Base-by-base conservation (phyloP, 2,113 vertebrate genomes). In the Odontesthes bonariensis region DNA sequence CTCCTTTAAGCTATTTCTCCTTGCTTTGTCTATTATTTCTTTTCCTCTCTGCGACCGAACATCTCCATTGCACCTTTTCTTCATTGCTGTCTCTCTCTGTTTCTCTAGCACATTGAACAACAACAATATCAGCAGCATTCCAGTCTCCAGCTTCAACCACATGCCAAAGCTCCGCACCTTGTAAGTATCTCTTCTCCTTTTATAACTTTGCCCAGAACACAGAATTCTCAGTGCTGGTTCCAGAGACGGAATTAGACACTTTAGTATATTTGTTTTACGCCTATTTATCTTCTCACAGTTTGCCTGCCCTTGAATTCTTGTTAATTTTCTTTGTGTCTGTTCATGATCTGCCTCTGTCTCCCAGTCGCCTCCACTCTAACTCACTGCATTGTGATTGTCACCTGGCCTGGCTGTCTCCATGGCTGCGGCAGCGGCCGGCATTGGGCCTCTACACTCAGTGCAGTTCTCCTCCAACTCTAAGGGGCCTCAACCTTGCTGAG, bases 361-460 rank as follows among this genome's bases (percentile, higher is more conserved):
- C 23, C 83, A 98, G 97, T 79, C 96, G 97, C 16, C 94, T 98
- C 59, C 97, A 97, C 88, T 97, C 96, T 68, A 98, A 97, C 90
- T 94, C 95, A 16, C 92, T 98, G 79, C 94, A 96, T 57, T 98
- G 97, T 0, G 96, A 97, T 91, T 98, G 97, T 74, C 97, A 96
- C 93, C 91, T 98, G 95, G 93, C 95, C 91, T 98, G 97, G 97
- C 88, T 98, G 13, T 96, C 96, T 0, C 96, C 96, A 52, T 98
- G 97, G 97, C 89, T 98, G 38, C 92, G 96, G 52, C 96, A 98
- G 91, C 93, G 97, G 1, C 94, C 96, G 0, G 93, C 94, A 40
- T 92, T 98, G 0, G 97, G 97, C 14, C 96, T 98, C 73, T 98
- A 96, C 93, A 97, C 96, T 0, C 97, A 98, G 90, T 98, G 97